phyloP scores from a whole-genome alignment of 2,797 vertebrate genomes.

The Oreortyx pictus region DNA sequence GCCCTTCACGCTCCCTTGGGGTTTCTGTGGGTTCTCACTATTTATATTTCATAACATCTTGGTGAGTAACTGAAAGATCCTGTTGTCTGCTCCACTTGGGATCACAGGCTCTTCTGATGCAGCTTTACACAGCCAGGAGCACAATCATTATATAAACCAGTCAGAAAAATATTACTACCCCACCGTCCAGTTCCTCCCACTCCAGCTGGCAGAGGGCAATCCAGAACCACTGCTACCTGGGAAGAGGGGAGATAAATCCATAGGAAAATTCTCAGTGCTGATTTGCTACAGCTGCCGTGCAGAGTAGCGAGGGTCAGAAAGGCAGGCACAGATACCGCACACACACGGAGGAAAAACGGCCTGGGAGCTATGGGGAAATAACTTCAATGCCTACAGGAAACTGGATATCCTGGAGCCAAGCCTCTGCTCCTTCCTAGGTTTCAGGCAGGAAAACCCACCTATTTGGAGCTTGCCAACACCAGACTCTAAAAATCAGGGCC shows the following conservation, averaged over 20 bases:
- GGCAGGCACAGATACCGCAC: not conserved
- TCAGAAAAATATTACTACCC: not conserved
- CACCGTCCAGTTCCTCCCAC: not conserved
- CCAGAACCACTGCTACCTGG: not conserved
- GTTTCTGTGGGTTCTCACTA: not conserved
- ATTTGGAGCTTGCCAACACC: not conserved
- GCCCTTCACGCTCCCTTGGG: not conserved
- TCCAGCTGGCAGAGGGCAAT: not conserved
- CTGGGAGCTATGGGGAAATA: not conserved
- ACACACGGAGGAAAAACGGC: not conserved
- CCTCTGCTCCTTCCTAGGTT: not conserved
- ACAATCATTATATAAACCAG: not conserved
- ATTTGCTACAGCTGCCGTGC: not conserved
- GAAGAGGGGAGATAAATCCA: not conserved
- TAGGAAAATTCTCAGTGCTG: not conserved
- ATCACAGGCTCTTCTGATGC: not conserved
- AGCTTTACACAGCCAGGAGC: not conserved
- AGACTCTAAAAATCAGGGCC: not conserved
- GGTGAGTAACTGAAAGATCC: not conserved
- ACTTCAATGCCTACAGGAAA: not conserved
- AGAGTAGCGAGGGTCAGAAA: not conserved
- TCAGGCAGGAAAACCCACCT: slow-evolving; percentile 8
- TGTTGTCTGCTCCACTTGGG: not conserved
- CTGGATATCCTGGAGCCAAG: not conserved
- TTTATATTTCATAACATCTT: not conserved